Base-by-base conservation (phyloP, 2,888 invertebrate species). In the Scaptomyza flava region DNA sequence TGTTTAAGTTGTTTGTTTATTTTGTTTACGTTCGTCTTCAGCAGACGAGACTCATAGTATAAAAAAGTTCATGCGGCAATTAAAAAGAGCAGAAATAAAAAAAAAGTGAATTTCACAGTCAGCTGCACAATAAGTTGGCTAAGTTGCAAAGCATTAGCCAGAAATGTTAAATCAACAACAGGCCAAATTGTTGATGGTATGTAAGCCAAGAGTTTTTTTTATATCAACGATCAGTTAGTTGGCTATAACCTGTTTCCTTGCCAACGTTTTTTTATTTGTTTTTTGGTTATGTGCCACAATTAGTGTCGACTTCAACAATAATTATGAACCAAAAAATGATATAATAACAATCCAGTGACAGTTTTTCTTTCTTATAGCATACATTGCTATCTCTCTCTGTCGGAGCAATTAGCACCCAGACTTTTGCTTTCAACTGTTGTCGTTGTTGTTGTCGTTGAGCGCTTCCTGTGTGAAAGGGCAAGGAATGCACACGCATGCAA, bases 381-480 rank as follows among this genome's bases (percentile, higher is more conserved):
- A 63, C 3, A n/a, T 27, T 20, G 34, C 33, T 14, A 6, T 31
- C 4, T 14, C 12, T n/a, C 45, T 71, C 61, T 61, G 46, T 52
- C 42, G 51, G 42, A 27, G 45, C 31, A 59, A 59, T 68, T 68
- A 64, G 47, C 23, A 62, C 59, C 66, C 63, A 76, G 57, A 75
- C 78, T 77, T 73, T 77, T 68, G 74, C 58, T 74, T 73, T 78
- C 45, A 62, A n/a, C 27, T 38, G 41, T 33, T 60, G 48, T 45
- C 53, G 14, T 48, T 47, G 23, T 51, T 46, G 43, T 47, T 52
- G 53, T 50, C 66, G 54, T 59, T 65, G 45, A 52, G 66, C 46
- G 62, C 50, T 77, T 77, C 77, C 77, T 79, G 77, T 79, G 80
- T 77, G 77, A 73, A 77, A 79, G 79, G 75, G 60, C 79, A 70